Percentiles rank a stretch among this genome's conserved stretches.
Evolutionary conservation across 2,888 invertebrate species (phyloP).

Genomic region (Lampropteryx suffumata): DNA sequence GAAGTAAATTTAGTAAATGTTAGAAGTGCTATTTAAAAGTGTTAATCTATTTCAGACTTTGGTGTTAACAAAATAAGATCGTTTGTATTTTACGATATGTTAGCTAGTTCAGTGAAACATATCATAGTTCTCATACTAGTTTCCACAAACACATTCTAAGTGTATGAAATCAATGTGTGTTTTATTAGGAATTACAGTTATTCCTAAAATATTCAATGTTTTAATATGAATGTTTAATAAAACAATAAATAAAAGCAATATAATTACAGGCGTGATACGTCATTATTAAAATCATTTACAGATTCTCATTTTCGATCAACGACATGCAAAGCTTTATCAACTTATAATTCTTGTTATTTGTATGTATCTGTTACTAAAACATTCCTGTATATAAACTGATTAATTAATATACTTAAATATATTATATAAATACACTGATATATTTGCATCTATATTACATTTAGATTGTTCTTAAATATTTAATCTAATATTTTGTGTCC

Average conservation of each 20-base stretch:
- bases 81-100: no score
- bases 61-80: no score
- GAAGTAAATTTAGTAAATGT: no score
- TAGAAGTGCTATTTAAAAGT: no score
- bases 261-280: no score
- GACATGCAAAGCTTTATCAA: constrained; percentile 24
- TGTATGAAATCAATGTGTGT: no score
- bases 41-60: no score
- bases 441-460: constrained; percentile 21
- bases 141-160: no score
- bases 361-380: constrained; percentile 42
- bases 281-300: not conserved
- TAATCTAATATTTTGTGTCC: constrained; percentile 10
- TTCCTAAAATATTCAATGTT: constrained; percentile 8
- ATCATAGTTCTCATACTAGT: no score
- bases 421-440: constrained; percentile 34
- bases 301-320: constrained; percentile 8
- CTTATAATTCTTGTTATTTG: constrained; percentile 21
- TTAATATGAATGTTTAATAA: not conserved
- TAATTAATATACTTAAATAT: constrained; percentile 36
- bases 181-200: constrained; percentile 6
- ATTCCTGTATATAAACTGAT: constrained; percentile 65
- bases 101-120: no score
- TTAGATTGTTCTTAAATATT: constrained; percentile 9
- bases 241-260: not conserved